Conservation (phyloP, 1,140 invertebrate species). For the Brachionus asplanchnoidis region DNA sequence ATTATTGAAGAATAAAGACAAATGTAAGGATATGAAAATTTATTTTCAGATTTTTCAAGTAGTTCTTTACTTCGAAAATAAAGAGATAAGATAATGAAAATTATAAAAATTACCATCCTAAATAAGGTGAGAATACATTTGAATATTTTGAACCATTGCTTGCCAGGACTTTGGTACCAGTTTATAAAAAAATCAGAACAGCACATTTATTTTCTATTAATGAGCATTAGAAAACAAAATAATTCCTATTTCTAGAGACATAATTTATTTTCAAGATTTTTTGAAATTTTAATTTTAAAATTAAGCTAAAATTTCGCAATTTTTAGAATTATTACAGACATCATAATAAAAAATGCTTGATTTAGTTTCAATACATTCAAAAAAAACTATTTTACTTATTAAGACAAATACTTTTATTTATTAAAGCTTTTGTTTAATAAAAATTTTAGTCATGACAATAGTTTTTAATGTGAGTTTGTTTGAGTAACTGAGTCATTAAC, state of each 20-base stretch:
- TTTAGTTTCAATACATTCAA: not conserved
- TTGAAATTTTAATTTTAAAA: not conserved
- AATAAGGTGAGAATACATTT: not conserved
- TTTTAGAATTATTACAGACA: not conserved
- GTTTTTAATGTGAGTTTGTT: too few species aligned
- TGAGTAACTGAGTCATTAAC: too few species aligned
- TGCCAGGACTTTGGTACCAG: not conserved
- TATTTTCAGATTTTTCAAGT: not conserved
- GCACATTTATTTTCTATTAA: not conserved
- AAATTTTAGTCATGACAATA: not conserved
- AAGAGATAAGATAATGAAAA: not conserved
- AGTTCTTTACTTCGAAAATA: slow-evolving; percentile 7
- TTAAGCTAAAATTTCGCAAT: not conserved
- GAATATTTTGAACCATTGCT: slow-evolving; percentile 28
- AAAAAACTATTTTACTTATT: not conserved
- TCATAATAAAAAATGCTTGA: not conserved
- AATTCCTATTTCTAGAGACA: not conserved
- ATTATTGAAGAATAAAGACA: not conserved
- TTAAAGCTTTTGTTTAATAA: not conserved
- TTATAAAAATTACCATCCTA: not conserved
- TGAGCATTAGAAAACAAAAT: not conserved
- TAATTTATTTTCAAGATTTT: not conserved
- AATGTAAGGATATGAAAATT: not conserved
- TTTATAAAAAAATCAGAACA: not conserved
- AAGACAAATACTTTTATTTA: not conserved